phyloP scores from a whole-genome alignment of 1,140 invertebrate genomes.

The Drosophila neocordata region DNA sequence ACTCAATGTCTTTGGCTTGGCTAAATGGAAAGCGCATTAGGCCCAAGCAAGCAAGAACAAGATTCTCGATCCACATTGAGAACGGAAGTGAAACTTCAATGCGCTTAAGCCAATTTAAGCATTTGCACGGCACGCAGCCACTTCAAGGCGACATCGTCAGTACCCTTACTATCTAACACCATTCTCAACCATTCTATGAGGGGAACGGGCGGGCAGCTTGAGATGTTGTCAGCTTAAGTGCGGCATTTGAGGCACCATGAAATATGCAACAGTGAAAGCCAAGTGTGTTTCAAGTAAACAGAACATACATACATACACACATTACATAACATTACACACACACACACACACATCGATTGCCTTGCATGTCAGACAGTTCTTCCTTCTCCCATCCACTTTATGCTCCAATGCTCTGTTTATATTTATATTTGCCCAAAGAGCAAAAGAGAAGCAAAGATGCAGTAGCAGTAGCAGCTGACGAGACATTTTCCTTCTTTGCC shows the following conservation, averaged over 20 bases:
- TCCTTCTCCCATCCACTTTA: background rate
- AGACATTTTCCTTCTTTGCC: background rate
- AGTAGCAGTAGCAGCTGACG: background rate
- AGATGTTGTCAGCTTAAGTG: constrained; percentile 68
- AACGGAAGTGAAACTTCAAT: constrained; percentile 13
- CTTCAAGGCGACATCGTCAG: constrained; percentile 27
- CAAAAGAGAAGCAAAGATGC: constrained; percentile 9
- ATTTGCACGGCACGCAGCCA: constrained; percentile 56
- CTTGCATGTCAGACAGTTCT: background rate
- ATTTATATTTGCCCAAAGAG: background rate
- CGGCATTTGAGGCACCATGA: constrained; percentile 65
- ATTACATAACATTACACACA: background rate
- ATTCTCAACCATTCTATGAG: background rate
- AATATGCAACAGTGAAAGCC: constrained; percentile 64
- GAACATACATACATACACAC: constrained; percentile 31
- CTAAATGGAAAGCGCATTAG: constrained; percentile 19
- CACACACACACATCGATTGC: background rate
- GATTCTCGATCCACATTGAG: background rate
- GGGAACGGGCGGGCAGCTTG: constrained; percentile 7
- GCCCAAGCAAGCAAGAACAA: background rate
- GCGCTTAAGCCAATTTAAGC: constrained; percentile 59
- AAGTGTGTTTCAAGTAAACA: constrained; percentile 30
- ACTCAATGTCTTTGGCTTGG: background rate
- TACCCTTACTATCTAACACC: background rate
- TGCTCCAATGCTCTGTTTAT: background rate